These are phyloP conservation scores for Riptortus pedestris DNA, from an alignment of 1,140 invertebrate species.

Conservation along the genomic window DNA sequence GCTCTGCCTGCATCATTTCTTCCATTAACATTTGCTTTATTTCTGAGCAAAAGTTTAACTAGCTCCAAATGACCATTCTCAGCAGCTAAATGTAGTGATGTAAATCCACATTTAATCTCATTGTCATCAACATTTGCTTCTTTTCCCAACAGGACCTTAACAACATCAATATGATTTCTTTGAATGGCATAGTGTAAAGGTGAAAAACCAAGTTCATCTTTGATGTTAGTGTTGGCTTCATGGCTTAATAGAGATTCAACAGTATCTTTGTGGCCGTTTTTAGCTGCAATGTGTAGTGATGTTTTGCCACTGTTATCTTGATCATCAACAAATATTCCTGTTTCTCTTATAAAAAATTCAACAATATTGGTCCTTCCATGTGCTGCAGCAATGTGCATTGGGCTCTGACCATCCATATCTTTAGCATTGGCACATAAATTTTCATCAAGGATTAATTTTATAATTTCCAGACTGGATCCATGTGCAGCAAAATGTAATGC, in stretches of 20 bases:
- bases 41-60: background rate
- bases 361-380: background rate
- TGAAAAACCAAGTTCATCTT: background rate
- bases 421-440: background rate
- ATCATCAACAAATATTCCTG: background rate
- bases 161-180: background rate
- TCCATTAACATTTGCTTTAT: background rate
- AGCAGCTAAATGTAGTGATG: background rate
- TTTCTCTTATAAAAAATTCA: background rate
- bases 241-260: background rate
- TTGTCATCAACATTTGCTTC: background rate
- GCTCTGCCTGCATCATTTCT: background rate
- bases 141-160: background rate
- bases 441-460: background rate
- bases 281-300: background rate
- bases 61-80: background rate
- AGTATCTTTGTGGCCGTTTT: background rate
- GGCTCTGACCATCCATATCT: background rate
- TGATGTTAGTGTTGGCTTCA: background rate
- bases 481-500: background rate
- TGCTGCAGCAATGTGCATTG: background rate
- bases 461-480: background rate
- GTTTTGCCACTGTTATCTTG: background rate
- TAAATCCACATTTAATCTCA: background rate
- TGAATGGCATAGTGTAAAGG: background rate